Conservation (phyloP, 2,888 invertebrate genomes). For the Sceliomorpha sp. region DNA sequence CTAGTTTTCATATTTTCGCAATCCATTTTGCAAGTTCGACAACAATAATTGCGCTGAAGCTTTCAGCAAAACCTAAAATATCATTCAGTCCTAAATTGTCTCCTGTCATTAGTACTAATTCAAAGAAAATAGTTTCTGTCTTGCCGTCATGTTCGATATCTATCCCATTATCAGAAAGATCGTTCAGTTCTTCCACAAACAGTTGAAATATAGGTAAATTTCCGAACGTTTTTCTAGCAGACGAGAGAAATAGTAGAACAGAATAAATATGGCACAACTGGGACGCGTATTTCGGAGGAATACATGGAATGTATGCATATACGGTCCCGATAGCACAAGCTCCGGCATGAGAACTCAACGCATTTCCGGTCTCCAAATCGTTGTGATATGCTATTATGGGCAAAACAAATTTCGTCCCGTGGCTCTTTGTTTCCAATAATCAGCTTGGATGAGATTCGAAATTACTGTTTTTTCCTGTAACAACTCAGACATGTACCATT, state of each 20-base stretch:
- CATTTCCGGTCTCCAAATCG: slow-evolving; percentile 26
- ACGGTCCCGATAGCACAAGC: slow-evolving; percentile 13
- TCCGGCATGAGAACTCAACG: slow-evolving; percentile 31
- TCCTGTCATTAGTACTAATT: slow-evolving; percentile 27
- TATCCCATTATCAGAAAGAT: slow-evolving; percentile 25
- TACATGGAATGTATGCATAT: slow-evolving; percentile 29
- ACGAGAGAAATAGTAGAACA: slow-evolving; percentile 19
- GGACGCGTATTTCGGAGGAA: slow-evolving; percentile 35
- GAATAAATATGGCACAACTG: slow-evolving; percentile 17
- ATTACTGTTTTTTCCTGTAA: slow-evolving; percentile 16
- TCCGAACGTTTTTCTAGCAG: slow-evolving; percentile 33
- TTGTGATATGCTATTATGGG: slow-evolving; percentile 23
- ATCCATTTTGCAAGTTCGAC: slow-evolving; percentile 16
- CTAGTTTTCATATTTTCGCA: slow-evolving; percentile 3
- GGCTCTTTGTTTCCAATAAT: slow-evolving; percentile 19
- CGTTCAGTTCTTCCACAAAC: slow-evolving; percentile 22
- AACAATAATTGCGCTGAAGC: slow-evolving; percentile 19
- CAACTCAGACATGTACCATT: slow-evolving; percentile 7
- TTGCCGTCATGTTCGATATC: slow-evolving; percentile 6
- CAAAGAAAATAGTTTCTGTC: slow-evolving; percentile 25
- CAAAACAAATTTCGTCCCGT: slow-evolving; percentile 17
- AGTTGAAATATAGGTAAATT: slow-evolving; percentile 24
- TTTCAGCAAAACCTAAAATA: slow-evolving; percentile 24
- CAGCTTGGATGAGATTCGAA: slow-evolving; percentile 31
- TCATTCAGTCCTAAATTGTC: slow-evolving; percentile 37